Evolutionary conservation across 2,888 invertebrate genomes (phyloP).

Genomic region (Drosophila emarginata): DNA sequence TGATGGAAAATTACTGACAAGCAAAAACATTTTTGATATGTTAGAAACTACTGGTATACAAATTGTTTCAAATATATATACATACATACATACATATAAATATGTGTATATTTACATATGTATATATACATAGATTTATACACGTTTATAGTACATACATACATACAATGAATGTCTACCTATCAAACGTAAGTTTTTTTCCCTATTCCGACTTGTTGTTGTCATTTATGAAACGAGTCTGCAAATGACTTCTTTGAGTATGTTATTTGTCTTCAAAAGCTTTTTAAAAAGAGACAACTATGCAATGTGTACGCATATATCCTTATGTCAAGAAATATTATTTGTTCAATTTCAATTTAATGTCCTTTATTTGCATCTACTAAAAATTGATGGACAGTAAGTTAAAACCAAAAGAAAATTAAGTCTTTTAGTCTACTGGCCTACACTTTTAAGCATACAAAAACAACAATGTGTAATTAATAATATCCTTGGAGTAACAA

Average conservation of each 20-base stretch:
- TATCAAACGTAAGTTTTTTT: background rate
- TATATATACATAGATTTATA: background rate
- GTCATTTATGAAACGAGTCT: background rate
- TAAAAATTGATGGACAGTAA: too few relatives aligned
- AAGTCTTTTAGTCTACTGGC: too few relatives aligned
- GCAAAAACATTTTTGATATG: background rate
- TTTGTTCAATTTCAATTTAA: too few relatives aligned
- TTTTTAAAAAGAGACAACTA: too few relatives aligned
- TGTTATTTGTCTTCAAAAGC: too few relatives aligned
- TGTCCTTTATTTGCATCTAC: too few relatives aligned
- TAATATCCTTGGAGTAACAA: too few relatives aligned
- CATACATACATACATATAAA: background rate
- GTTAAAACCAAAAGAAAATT: too few relatives aligned
- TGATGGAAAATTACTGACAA: conserved; percentile 1
- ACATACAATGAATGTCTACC: background rate
- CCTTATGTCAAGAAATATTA: too few relatives aligned
- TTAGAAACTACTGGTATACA: background rate
- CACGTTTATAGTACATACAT: background rate
- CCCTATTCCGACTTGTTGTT: background rate
- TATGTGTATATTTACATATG: background rate
- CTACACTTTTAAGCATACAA: too few relatives aligned
- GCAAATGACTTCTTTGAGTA: background rate
- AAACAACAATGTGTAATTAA: too few relatives aligned
- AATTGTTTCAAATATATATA: background rate
- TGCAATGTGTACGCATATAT: too few relatives aligned